A percentile compares a stretch with the other conserved stretches of the same genome.
phyloP scores from a whole-genome alignment of 1,140 invertebrate genomes.

The Scaptodrosophila lebanonensis region DNA sequence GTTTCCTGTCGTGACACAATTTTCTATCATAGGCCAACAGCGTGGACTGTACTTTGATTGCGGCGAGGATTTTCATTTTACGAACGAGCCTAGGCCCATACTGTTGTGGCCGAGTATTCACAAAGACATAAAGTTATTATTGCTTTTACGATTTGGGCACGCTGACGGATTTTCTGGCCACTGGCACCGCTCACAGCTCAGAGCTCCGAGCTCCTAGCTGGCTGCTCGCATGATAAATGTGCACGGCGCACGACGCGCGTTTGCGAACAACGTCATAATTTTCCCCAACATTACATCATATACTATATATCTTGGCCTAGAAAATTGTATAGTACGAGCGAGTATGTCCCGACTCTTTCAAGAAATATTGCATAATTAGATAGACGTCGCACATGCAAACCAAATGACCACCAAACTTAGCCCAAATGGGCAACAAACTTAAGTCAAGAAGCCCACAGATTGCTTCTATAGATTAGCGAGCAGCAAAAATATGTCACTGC shows the following conservation, averaged over 20 bases:
- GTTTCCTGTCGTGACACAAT: slow-evolving; percentile 77
- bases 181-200: background rate
- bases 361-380: slow-evolving; percentile 67
- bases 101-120: slow-evolving; percentile 25
- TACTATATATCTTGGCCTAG: slow-evolving; percentile 35
- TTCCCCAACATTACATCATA: slow-evolving; percentile 44
- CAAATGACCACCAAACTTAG: no score
- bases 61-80: background rate
- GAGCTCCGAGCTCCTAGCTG: slow-evolving; percentile 19
- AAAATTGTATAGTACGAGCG: slow-evolving; percentile 35
- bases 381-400: slow-evolving; percentile 58
- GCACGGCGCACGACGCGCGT: slow-evolving; percentile 58
- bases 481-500: no score
- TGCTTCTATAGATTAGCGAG: slow-evolving; percentile 49
- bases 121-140: slow-evolving; percentile 76
- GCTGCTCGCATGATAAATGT: slow-evolving; percentile 73
- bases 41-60: slow-evolving; percentile 29
- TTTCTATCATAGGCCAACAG: slow-evolving; percentile 69
- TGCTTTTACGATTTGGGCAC: slow-evolving; percentile 39
- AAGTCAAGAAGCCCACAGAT: slow-evolving; percentile 13
- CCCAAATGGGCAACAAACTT: no score
- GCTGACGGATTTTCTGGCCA: background rate
- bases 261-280: slow-evolving; percentile 60
- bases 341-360: slow-evolving; percentile 19
- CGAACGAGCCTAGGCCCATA: background rate